Conservation (phyloP, 2,113 vertebrate species). For the Mesitornis unicolor region DNA sequence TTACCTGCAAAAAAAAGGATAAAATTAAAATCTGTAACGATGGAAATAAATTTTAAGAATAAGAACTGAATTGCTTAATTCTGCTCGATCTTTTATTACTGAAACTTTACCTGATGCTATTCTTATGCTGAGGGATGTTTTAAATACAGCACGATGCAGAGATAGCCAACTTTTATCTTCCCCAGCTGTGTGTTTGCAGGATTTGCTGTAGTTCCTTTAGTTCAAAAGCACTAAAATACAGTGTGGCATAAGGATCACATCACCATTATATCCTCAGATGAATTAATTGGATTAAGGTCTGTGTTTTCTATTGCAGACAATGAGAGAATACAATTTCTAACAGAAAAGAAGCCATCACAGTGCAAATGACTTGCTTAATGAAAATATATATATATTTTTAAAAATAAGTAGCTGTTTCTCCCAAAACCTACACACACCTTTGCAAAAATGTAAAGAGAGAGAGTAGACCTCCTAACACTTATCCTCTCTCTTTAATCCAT, state of each 20-base stretch:
- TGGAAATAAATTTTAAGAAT: not conserved
- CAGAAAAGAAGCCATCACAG: not conserved
- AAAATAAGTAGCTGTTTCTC: not conserved
- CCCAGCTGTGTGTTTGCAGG: not conserved
- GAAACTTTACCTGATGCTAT: not conserved
- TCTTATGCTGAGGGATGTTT: not conserved
- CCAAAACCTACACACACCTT: not conserved
- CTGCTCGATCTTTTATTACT: not conserved
- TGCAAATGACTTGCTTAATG: not conserved
- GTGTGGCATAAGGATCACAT: not conserved
- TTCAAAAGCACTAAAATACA: not conserved
- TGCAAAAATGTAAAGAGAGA: not conserved
- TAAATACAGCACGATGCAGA: not conserved
- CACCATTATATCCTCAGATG: not conserved
- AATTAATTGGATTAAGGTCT: not conserved
- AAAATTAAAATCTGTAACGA: not conserved
- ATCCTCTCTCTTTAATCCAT: not conserved
- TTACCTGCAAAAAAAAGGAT: not conserved
- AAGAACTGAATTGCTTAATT: not conserved
- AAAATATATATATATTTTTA: too few species aligned
- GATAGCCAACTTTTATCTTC: not conserved
- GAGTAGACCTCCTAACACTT: not conserved
- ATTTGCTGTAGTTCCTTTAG: not conserved
- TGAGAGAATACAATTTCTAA: not conserved
- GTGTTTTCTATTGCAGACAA: not conserved